Conservation (phyloP, 2,113 vertebrate species). For the Alexandromys fortis region DNA sequence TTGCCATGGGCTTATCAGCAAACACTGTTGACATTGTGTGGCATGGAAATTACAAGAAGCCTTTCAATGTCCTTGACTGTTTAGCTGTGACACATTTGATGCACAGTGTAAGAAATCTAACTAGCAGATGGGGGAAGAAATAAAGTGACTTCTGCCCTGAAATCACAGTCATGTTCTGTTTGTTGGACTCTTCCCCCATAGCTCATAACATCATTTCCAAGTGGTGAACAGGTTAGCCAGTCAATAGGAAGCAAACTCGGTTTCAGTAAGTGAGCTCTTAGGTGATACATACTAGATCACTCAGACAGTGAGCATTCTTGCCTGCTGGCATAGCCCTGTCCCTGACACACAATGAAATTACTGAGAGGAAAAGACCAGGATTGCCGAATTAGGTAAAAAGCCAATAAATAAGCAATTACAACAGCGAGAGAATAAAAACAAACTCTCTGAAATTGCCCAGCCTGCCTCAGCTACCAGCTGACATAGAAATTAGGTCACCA, state of each 20-base stretch:
- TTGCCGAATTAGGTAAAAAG: background rate
- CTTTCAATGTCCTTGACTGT: slow-evolving; percentile 60
- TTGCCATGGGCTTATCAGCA: slow-evolving; percentile 29
- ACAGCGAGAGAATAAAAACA: background rate
- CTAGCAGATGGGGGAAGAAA: slow-evolving; percentile 45
- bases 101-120: slow-evolving; percentile 60
- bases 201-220: slow-evolving; percentile 61
- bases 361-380: background rate
- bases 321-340: background rate
- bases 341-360: background rate
- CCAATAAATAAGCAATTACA: background rate
- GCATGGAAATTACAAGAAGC: slow-evolving; percentile 64
- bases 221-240: slow-evolving; percentile 60
- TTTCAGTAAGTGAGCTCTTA: slow-evolving; percentile 17
- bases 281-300: background rate
- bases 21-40: slow-evolving; percentile 71
- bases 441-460: background rate
- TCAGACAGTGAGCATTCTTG: slow-evolving; percentile 15
- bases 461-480: background rate
- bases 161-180: slow-evolving; percentile 66
- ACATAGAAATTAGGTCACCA: background rate
- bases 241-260: slow-evolving; percentile 63
- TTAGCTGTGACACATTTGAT: slow-evolving; percentile 67
- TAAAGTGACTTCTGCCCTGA: slow-evolving; percentile 57
- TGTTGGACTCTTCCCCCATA: slow-evolving; percentile 57